Conservation (phyloP, 1,140 invertebrate species). For the Chionoecetes opilio region DNA sequence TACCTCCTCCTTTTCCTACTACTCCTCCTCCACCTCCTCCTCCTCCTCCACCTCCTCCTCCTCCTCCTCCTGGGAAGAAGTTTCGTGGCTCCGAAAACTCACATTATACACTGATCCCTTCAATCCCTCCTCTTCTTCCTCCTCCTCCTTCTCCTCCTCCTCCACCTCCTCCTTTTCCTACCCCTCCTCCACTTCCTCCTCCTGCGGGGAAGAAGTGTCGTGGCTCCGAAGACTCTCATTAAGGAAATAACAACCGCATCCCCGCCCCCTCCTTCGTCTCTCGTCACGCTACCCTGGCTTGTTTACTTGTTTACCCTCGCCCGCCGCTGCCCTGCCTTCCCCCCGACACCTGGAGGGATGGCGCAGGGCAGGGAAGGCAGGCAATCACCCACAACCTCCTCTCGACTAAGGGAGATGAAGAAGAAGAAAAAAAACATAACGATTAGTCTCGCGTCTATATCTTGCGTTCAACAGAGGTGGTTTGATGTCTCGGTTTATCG, state of each 20-base stretch:
- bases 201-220: too few relatives aligned
- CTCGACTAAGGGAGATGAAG: too few relatives aligned
- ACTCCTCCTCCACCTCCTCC: neutral
- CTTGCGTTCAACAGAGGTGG: neutral
- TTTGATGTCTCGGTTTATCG: too few relatives aligned
- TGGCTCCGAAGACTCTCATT: neutral
- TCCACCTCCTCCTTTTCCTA: too few relatives aligned
- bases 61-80: too few relatives aligned
- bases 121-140: too few relatives aligned
- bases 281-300: neutral
- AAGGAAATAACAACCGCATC: conserved; percentile 7
- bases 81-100: too few relatives aligned
- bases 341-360: neutral
- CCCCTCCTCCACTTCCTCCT: too few relatives aligned
- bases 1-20: neutral
- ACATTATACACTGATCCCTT: too few relatives aligned
- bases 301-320: conserved; percentile 8
- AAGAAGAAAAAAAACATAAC: neutral
- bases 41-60: neutral
- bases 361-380: neutral
- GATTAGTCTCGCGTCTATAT: neutral
- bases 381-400: neutral
- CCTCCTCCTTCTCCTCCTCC: too few relatives aligned
- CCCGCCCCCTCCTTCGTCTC: conserved; percentile 11
- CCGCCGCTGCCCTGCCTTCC: neutral